phyloP scores from a whole-genome alignment of 2,888 invertebrate genomes.

The Latrodectus elegans region DNA sequence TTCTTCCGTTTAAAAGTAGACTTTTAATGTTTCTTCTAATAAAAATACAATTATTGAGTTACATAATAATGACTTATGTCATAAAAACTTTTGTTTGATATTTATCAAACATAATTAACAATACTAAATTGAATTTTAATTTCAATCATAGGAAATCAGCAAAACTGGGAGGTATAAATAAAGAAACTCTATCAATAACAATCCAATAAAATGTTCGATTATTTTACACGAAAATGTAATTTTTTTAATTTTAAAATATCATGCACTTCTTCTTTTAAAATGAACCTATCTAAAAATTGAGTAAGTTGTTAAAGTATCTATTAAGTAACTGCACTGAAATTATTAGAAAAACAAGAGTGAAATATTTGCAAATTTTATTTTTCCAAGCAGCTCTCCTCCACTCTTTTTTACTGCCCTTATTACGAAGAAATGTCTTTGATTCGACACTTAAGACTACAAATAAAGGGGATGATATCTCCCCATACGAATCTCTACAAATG shows the following conservation, averaged over 20 bases:
- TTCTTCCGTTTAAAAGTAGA: not conserved
- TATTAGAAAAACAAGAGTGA: no score
- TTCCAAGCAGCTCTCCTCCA: no score
- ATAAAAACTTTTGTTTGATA: not conserved
- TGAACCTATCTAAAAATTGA: no score
- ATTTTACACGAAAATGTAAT: not conserved
- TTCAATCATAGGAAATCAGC: not conserved
- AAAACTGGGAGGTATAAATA: not conserved
- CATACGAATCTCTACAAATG: no score
- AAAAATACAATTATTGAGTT: not conserved
- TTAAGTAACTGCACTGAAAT: no score
- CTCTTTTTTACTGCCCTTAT: no score
- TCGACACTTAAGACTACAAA: no score
- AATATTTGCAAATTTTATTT: no score
- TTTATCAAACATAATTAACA: not conserved
- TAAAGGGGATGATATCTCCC: no score
- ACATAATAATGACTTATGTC: not conserved
- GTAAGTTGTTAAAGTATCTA: no score
- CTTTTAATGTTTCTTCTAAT: not conserved
- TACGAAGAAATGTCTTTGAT: no score
- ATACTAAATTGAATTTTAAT: no score
- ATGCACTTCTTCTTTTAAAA: not conserved
- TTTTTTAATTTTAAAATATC: not conserved
- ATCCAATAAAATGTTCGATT: not conserved
- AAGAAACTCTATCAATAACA: not conserved